Evolutionary conservation across 2,888 invertebrate species (phyloP).

Genomic region (Platycnemis pennipes): DNA sequence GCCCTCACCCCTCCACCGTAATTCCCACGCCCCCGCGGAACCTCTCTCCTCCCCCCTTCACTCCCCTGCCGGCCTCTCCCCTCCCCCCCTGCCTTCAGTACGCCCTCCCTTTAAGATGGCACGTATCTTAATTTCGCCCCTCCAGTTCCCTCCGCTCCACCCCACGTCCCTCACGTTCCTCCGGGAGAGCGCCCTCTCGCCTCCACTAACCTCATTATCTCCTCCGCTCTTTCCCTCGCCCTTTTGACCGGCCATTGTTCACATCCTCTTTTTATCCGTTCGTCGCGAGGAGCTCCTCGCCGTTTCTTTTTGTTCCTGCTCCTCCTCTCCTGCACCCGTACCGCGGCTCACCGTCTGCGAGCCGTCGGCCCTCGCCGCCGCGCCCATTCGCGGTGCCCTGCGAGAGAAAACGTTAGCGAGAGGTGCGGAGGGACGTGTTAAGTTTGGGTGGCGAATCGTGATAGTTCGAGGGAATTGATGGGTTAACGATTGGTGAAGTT

Average conservation of each 20-base stretch:
- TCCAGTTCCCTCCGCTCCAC: neutral
- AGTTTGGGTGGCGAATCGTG: too few species aligned
- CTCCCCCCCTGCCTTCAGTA: neutral
- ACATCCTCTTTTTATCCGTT: slow-evolving; percentile 6
- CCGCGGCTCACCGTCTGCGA: neutral
- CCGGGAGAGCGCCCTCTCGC: too few species aligned
- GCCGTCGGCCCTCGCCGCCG: too few species aligned
- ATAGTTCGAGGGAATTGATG: too few species aligned
- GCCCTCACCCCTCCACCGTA: neutral
- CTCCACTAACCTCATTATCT: slow-evolving; percentile 43
- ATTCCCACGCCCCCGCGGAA: neutral
- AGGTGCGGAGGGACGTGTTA: neutral
- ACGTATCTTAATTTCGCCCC: neutral
- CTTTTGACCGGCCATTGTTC: neutral
- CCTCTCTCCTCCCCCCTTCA: neutral
- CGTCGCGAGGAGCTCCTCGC: neutral
- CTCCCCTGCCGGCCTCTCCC: neutral
- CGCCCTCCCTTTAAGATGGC: neutral
- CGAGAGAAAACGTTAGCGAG: too few species aligned
- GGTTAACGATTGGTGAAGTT: too few species aligned
- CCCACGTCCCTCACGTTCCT: neutral
- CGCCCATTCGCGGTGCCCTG: too few species aligned
- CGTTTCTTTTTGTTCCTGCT: neutral
- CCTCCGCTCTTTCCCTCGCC: neutral
- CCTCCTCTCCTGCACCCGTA: neutral